Evolutionary conservation across 2,888 invertebrate species (phyloP).

Genomic region (Sipunculus nudus): DNA sequence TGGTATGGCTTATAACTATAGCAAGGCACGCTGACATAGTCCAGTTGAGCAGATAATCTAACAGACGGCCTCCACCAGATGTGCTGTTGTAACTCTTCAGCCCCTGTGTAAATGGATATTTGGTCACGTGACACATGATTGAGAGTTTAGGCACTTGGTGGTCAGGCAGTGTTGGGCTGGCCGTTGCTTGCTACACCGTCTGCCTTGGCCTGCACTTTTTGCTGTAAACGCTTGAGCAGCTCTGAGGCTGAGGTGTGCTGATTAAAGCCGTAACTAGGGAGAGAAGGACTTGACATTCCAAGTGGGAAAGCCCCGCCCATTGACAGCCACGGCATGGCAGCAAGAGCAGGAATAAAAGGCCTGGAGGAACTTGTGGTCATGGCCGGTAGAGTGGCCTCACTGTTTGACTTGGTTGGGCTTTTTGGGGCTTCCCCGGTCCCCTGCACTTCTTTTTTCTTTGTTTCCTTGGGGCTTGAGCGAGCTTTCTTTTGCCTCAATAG

Average conservation of each 20-base stretch:
- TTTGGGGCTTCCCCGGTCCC: not conserved
- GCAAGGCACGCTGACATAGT: too few species aligned
- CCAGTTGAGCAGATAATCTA: too few species aligned
- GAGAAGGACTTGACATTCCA: not conserved
- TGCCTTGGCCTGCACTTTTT: constrained; percentile 55
- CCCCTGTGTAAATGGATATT: too few species aligned
- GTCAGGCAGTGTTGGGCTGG: too few species aligned
- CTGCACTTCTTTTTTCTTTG: constrained; percentile 23
- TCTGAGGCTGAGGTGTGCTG: constrained; percentile 64
- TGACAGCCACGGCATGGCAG: not conserved
- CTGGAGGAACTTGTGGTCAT: not conserved
- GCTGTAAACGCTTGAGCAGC: constrained; percentile 62
- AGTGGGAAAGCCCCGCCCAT: not conserved
- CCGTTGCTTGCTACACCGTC: too few species aligned
- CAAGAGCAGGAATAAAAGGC: not conserved
- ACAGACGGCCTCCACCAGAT: too few species aligned
- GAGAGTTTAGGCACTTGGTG: too few species aligned
- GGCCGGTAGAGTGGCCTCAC: not conserved
- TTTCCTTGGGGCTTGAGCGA: constrained; percentile 47
- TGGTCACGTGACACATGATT: too few species aligned
- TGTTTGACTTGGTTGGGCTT: not conserved
- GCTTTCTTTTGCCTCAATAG: constrained; percentile 81
- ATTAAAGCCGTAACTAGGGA: constrained; percentile 44
- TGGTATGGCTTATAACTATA: too few species aligned
- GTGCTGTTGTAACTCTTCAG: too few species aligned